These are phyloP conservation scores for Empis livida DNA, from an alignment of 2,888 invertebrate species.

Conservation along the genomic window DNA sequence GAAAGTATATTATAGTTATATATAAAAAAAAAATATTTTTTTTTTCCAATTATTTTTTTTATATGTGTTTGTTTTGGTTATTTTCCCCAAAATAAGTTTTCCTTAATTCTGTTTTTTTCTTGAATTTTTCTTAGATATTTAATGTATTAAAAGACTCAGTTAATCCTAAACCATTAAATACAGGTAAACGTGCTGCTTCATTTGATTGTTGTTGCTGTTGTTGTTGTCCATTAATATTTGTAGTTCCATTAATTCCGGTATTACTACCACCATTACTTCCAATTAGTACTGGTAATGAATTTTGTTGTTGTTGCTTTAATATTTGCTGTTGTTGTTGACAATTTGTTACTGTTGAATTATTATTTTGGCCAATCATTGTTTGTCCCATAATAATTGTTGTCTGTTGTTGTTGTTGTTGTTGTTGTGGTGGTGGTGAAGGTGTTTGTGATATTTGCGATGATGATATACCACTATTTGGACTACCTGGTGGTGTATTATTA, in stretches of 20 bases:
- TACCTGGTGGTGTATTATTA: constrained; percentile 31
- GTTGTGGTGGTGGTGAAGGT: constrained; percentile 15
- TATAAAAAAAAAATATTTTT: no score
- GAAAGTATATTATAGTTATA: no score
- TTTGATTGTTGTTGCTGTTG: constrained; percentile 4
- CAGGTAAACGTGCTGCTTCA: constrained; percentile 60
- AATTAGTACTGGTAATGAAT: constrained; percentile 15
- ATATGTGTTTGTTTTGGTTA: no score
- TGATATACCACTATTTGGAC: constrained; percentile 30
- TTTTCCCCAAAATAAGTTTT: no score
- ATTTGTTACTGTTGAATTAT: constrained; percentile 20
- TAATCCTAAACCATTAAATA: constrained; percentile 59
- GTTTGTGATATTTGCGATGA: constrained; percentile 31
- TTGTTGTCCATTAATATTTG: not conserved
- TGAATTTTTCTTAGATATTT: no score
- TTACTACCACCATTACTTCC: constrained; percentile 7
- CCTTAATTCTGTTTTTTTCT: not conserved
- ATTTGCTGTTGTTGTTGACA: not conserved
- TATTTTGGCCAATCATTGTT: not conserved
- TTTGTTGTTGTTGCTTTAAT: constrained; percentile 1
- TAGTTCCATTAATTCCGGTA: no score
- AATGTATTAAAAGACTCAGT: constrained; percentile 20
- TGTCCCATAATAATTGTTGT: not conserved
- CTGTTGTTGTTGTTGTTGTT: not conserved
- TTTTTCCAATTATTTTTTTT: no score